These are phyloP conservation scores for Mus musculus DNA, from an alignment of 2,113 vertebrate genomes.

Conservation along the genomic window DNA sequence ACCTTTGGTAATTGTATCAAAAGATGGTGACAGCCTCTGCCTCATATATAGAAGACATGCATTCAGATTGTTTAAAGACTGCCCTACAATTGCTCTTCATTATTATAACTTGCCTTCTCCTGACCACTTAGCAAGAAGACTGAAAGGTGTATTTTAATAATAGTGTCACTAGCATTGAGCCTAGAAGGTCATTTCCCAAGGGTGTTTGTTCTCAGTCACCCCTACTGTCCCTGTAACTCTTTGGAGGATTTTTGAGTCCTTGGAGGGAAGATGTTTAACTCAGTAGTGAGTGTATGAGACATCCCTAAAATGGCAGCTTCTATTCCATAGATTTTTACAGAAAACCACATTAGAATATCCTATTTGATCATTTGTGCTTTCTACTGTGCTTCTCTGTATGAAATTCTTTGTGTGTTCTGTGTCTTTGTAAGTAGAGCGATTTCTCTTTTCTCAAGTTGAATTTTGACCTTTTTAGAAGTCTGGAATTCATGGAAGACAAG, in stretches of 20 bases:
- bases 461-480: conserved; percentile 77
- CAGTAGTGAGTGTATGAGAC: neutral
- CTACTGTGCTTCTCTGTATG: neutral
- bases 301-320: neutral
- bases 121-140: neutral
- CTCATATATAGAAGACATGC: neutral
- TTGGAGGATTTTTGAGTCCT: neutral
- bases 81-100: neutral
- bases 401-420: conserved; percentile 26
- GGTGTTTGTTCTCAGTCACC: neutral
- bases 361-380: conserved; percentile 16
- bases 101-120: neutral
- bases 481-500: conserved; percentile 72
- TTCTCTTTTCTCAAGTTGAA: conserved; percentile 73
- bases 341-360: neutral
- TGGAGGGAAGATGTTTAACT: neutral
- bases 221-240: neutral
- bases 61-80: neutral
- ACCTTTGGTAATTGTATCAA: neutral
- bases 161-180: neutral
- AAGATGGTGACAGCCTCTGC: neutral
- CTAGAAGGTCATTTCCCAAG: neutral
- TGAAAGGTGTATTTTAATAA: neutral
- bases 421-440: conserved; percentile 58
- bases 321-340: neutral